Evolutionary conservation across 2,113 vertebrate species (phyloP), one percentile per base, ranked within the genome.

Genomic region (Solea senegalensis): DNA sequence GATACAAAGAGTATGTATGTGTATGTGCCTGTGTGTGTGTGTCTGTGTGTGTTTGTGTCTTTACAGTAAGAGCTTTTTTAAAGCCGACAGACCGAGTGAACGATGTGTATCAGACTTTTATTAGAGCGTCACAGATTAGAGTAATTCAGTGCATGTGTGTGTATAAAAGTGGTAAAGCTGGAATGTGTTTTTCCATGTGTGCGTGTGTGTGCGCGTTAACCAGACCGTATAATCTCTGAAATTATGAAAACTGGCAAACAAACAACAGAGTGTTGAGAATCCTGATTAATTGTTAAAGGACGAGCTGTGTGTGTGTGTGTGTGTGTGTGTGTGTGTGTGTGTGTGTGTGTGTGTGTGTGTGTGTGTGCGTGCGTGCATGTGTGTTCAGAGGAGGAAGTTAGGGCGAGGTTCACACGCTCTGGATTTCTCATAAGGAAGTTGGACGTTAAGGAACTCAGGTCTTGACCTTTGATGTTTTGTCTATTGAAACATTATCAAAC

Each of bases 211-310:
- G 54, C 44, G 43, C 56, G 27, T 63, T 53, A 46, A 57, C 51
- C 39, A 78, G 55, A 39, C 9, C 15, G n/a, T 67, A 60, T 84
- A 39, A 59, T 78, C 80, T 67, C 65, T 21, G 21, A 21, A 21
- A 81, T 80, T 34, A 21, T 68, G 72, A 78, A 52, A 53, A 45
- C n/a, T 78, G n/a, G 62, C 80, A 68, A 83, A 86, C 80, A 46
- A 81, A 0, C 54, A 44, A 66, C 64, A 66, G 82, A 82, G 84
- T 76, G 88, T 83, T 66, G 44, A 86, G 84, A 75, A 65, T 81
- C 65, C 53, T 54, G 49, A 67, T 77, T 7, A 57, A 12, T 0
- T 72, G 76, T 75, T 78, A 73, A 72, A 84, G 76, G 58, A 34
- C 43, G 56, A 50, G 45, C 44, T 74, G 54, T 14, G 4, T 53